Evolutionary conservation across 2,113 vertebrate species (phyloP).

Genomic region (Paraplagusia blochii): DNA sequence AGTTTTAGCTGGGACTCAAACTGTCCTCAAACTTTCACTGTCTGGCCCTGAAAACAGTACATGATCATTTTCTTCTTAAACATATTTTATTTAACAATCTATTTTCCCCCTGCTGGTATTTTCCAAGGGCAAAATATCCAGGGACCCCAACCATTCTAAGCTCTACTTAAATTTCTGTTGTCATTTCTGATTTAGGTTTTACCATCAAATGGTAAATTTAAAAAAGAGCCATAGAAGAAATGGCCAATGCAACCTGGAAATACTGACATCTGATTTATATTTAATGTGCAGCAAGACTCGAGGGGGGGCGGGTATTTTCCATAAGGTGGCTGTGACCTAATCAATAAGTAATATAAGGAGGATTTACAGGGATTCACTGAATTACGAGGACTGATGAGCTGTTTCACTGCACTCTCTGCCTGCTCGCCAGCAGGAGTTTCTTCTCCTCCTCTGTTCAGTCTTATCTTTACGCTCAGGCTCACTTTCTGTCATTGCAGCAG

Average conservation of each 20-base stretch:
- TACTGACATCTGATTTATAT: slow-evolving; percentile 52
- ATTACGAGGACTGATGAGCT: slow-evolving; percentile 4
- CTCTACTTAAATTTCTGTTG: too few species aligned
- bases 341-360: slow-evolving; percentile 70
- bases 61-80: too few species aligned
- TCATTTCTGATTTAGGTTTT: too few species aligned
- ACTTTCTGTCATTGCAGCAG: background rate
- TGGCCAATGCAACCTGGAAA: slow-evolving; percentile 31
- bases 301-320: slow-evolving; percentile 51
- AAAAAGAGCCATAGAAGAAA: slow-evolving; percentile 28
- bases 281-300: slow-evolving; percentile 45
- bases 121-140: too few species aligned
- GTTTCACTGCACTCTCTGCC: slow-evolving; percentile 15
- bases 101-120: too few species aligned
- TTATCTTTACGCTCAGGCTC: slow-evolving; percentile 5
- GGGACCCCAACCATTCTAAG: too few species aligned
- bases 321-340: slow-evolving; percentile 39
- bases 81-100: too few species aligned
- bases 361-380: slow-evolving; percentile 51
- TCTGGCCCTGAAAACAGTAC: too few species aligned
- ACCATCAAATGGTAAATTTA: slow-evolving; percentile 14
- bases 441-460: background rate
- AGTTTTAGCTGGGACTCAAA: too few species aligned
- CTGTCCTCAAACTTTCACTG: too few species aligned
- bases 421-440: background rate